A percentile compares a stretch with the other conserved stretches of the same genome.
These are phyloP conservation scores for Corvus cornix DNA, from an alignment of 2,113 vertebrate genomes.

Conservation along the genomic window DNA sequence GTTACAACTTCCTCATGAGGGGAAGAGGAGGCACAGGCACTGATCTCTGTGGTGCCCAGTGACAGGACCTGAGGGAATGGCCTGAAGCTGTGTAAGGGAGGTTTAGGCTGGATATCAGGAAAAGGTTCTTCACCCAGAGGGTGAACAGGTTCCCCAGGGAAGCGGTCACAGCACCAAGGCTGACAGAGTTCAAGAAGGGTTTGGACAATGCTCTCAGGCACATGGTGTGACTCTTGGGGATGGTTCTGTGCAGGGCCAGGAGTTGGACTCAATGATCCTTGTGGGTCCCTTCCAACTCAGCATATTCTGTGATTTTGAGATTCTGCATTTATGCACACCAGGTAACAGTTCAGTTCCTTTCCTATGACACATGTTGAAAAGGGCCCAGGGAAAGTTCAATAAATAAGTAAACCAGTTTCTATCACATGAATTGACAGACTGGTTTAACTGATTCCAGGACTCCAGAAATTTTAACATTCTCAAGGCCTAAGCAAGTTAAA, in stretches of 20 bases:
- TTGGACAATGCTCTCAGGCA: neutral
- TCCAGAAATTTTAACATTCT: neutral
- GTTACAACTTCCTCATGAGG: accelerated
- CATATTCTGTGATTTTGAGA: neutral
- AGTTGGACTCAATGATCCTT: neutral
- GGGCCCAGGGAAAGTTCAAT: neutral
- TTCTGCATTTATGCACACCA: neutral
- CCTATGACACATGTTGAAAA: neutral
- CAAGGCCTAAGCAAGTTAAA: neutral
- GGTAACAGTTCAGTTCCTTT: neutral
- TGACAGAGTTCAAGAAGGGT: neutral
- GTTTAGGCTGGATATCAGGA: neutral
- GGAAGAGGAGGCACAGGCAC: neutral
- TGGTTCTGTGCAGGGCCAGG: neutral
- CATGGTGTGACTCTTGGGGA: neutral
- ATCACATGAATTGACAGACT: neutral
- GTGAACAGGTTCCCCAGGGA: neutral
- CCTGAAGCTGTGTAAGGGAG: accelerated
- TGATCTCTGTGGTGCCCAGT: neutral
- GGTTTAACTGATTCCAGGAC: neutral
- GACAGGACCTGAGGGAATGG: neutral
- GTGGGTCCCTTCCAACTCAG: neutral
- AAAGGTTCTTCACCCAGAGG: neutral
- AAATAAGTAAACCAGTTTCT: neutral
- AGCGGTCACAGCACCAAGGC: neutral